Evolutionary conservation across 2,888 invertebrate genomes (phyloP).

Genomic region (Drosophila demipolita): DNA sequence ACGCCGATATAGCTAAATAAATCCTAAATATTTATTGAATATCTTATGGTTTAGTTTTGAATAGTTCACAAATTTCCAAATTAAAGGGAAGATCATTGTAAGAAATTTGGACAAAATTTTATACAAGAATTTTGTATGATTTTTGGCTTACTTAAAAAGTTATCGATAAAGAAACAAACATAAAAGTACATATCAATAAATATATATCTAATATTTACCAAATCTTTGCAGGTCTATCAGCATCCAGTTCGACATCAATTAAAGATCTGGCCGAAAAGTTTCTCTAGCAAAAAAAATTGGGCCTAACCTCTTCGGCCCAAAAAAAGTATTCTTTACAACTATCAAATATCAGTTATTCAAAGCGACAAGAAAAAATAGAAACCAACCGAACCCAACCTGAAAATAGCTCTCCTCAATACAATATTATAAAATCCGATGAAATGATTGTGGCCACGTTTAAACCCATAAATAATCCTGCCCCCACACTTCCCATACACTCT

Average conservation of each 20-base stretch:
- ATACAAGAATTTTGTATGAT: background rate
- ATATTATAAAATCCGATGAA: conserved; percentile 46
- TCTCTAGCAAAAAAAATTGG: conserved; percentile 84
- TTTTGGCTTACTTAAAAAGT: background rate
- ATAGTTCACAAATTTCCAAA: background rate
- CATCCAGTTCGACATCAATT: conserved; percentile 87
- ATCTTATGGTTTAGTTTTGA: background rate
- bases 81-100: background rate
- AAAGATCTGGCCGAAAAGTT: conserved; percentile 83
- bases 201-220: conserved; percentile 15
- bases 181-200: background rate
- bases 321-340: conserved; percentile 54
- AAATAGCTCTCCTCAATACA: conserved; percentile 39
- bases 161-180: background rate
- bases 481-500: conserved; percentile 75
- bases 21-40: background rate
- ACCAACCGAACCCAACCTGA: conserved; percentile 33
- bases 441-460: conserved; percentile 42
- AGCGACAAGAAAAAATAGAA: conserved; percentile 41
- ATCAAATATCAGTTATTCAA: conserved; percentile 47
- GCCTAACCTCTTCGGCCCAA: conserved; percentile 84
- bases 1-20: background rate
- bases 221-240: conserved; percentile 83
- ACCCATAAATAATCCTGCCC: conserved; percentile 59
- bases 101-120: background rate